Evolutionary conservation across 2,888 invertebrate species (phyloP), one percentile per base, ranked within the genome.

Genomic region (Yponomeuta plumbellus): DNA sequence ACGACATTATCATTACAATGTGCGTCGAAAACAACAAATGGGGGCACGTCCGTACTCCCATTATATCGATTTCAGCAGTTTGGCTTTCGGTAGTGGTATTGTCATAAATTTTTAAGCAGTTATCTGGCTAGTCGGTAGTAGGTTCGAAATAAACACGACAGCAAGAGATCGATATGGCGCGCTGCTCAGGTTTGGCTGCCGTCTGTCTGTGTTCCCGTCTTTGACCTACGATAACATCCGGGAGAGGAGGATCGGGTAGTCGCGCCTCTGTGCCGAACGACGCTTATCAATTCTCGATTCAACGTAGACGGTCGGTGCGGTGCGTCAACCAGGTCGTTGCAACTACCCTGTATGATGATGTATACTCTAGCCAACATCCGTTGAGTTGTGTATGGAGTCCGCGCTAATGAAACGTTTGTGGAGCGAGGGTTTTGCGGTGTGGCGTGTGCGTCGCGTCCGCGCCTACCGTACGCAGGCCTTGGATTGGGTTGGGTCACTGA

Each of bases 401-500:
- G 11, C 61, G 26, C 65, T 65, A 65, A 26, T 65, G 65, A 65
- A 65, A 65, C 57, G 56, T 65, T 65, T 65, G 57, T 17, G 26
- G 63, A 44, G 44, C 44, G 44, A 52, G 62, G 62, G 26, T 63
- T 11, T 57, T 57, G 58, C 69, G 59, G 61, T 52, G 73, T 79
- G 76, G 80, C 82, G 80, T 80, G 83, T 84, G 85, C 85, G 84
- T 83, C 81, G 66, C 66, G 68, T 61, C 67, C 83, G 79, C 77
- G 85, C 87, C 87, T 85, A 84, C 86, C 44, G 85, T 86, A 84
- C 86, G 86, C 85, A 84, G 83, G 85, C 82, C 91, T 86, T 85
- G 85, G 91, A 91, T 88, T 87, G 89, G 89, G 86, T 88, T 88
- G 88, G 86, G 90, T 88, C 88, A 86, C 80, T 86, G 89, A 89